Evolutionary conservation across 1,140 invertebrate genomes (phyloP), one percentile per base, ranked within the genome.

Genomic region (Agrypnia vestita): DNA sequence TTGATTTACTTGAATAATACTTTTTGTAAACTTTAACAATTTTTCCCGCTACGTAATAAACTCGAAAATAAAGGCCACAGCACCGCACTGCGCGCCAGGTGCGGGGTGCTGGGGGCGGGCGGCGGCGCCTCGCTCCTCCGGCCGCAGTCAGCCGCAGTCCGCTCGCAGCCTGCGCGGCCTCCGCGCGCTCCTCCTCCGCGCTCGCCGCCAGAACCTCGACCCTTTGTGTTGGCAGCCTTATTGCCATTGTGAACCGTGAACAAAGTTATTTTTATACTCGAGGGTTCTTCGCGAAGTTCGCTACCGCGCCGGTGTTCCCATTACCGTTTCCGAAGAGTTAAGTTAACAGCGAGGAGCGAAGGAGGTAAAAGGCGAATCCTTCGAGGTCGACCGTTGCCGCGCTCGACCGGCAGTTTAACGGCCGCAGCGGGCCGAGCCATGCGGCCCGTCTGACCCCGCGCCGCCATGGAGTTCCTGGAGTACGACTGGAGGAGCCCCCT

Each of bases 401-500:
- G n/a, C 46, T 49, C 49, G 25, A 46, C 49, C 25, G 19, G 17
- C 44, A 15, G 53, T 56, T n/a, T 56, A 56, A 56, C 25, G n/a
- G 15, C 15, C 53, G 15, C 25, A 35, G 6, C 25, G 25, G 25
- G 25, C 25, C 25, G 25, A 35, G 25, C 25, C 86, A 88, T 86
- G 87, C 85, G 86, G 47, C 51, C 61, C 85, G 87, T 85, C 84
- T 88, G 86, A 87, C 85, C 13, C 75, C 11, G 69, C 35, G 4
- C 69, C 19, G 74, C 85, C 85, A 90, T 90, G 89, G 89, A 90
- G 84, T 90, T 88, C 85, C 85, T 87, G 82, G 88, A 90, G 83
- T 89, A 88, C 84, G 88, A 89, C 81, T 89, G 88, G 89, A 87
- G 87, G 83, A 87, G 85, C 77, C 85, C 87, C 76, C 86, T 87